phyloP scores from a whole-genome alignment of 1,140 invertebrate species.

The Ruditapes philippinarum region DNA sequence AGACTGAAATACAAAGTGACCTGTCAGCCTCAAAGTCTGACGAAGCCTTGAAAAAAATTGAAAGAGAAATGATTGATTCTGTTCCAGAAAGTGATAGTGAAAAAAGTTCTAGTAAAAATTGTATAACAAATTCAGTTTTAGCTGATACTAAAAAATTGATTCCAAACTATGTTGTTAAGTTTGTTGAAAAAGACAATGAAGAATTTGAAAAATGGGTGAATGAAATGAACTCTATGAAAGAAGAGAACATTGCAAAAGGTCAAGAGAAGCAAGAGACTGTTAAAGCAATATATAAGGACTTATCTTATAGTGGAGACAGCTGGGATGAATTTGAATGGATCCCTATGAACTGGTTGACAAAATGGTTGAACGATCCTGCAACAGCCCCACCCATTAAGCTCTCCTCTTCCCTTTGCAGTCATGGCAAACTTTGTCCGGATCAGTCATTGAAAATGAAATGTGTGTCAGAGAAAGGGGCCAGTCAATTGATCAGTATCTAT shows the following conservation, averaged over 20 bases:
- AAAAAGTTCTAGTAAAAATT: not conserved
- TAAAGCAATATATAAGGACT: constrained; percentile 74
- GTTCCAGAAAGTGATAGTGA: not conserved
- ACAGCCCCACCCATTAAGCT: constrained; percentile 87
- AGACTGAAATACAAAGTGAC: not conserved
- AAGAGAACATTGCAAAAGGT: constrained; percentile 87
- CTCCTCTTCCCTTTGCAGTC: constrained; percentile 87
- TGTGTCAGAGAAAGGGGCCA: constrained; percentile 79
- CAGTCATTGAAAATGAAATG: constrained; percentile 82
- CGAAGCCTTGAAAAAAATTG: not conserved
- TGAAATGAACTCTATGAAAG: constrained; percentile 83
- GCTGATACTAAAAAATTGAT: constrained; percentile 63
- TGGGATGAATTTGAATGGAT: constrained; percentile 87
- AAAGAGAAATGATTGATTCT: not conserved
- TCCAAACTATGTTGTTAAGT: constrained; percentile 76
- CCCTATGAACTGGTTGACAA: constrained; percentile 87
- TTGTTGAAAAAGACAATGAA: constrained; percentile 86
- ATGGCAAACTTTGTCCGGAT: constrained; percentile 84
- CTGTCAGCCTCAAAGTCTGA: not conserved
- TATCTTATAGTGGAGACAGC: constrained; percentile 44
- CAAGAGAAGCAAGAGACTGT: constrained; percentile 84
- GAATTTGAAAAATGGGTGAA: constrained; percentile 86
- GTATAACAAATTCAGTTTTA: not conserved
- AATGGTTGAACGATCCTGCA: constrained; percentile 85
- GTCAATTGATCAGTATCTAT: constrained; percentile 87